phyloP scores from a whole-genome alignment of 2,113 vertebrate species.

The Callospermophilus lateralis region DNA sequence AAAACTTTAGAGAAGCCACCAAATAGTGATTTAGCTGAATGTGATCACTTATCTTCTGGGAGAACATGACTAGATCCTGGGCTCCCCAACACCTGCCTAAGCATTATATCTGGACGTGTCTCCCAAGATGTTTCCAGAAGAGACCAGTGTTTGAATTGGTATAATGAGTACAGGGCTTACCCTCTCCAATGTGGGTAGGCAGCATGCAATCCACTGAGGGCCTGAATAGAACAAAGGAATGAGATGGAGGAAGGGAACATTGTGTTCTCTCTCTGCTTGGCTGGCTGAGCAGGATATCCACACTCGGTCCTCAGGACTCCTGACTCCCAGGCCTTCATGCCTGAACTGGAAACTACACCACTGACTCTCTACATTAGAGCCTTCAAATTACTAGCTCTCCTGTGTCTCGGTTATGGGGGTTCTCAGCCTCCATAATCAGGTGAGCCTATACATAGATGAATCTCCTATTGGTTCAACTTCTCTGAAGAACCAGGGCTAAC shows the following conservation, averaged over 20 bases:
- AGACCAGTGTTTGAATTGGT: background rate
- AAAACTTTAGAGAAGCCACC: conserved; percentile 8
- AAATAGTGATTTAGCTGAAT: background rate
- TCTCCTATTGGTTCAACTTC: background rate
- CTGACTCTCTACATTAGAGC: background rate
- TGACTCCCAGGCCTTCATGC: background rate
- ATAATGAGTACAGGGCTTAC: background rate
- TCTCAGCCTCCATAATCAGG: background rate
- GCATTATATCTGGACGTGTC: background rate
- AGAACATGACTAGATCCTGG: background rate
- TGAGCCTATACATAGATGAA: background rate
- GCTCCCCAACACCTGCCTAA: background rate
- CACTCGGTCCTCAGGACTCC: background rate
- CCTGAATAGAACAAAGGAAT: background rate
- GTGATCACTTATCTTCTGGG: background rate
- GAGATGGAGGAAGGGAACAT: background rate
- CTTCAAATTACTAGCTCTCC: background rate
- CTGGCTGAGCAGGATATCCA: background rate
- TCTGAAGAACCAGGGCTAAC: background rate
- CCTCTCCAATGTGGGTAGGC: background rate
- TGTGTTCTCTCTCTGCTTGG: background rate
- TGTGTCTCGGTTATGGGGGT: background rate
- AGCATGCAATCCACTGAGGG: background rate
- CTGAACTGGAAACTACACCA: background rate
- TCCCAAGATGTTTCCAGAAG: background rate